These are phyloP conservation scores for Epinephelus coioides DNA, from an alignment of 2,797 vertebrate species.

Conservation along the genomic window DNA sequence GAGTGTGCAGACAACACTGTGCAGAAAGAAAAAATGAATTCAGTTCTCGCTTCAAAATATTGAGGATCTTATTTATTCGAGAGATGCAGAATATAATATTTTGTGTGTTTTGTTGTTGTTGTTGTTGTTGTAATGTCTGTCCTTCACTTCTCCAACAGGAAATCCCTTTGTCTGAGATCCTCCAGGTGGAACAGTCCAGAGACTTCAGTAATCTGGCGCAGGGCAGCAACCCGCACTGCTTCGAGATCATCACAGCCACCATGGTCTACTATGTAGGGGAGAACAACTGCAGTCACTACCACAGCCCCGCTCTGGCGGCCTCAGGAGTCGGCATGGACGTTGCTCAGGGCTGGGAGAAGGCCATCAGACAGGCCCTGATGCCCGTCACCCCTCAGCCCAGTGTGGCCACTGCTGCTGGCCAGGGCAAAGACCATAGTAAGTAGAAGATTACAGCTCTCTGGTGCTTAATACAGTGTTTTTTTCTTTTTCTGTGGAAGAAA, in stretches of 20 bases:
- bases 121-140: slow-evolving; percentile 14
- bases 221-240: slow-evolving; percentile 97
- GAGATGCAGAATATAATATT: background rate
- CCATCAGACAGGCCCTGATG: slow-evolving; percentile 98
- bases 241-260: slow-evolving; percentile 97
- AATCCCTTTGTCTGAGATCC: slow-evolving; percentile 98
- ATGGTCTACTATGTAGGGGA: slow-evolving; percentile 99
- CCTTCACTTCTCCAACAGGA: slow-evolving; percentile 84
- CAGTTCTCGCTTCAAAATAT: background rate
- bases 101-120: background rate
- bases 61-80: background rate
- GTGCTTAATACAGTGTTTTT: background rate
- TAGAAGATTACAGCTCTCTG: slow-evolving; percentile 38
- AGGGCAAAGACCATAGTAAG: slow-evolving; percentile 98
- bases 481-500: background rate
- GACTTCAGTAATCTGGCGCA: slow-evolving; percentile 92
- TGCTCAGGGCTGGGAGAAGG: slow-evolving; percentile 97
- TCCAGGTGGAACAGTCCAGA: slow-evolving; percentile 92
- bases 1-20: background rate
- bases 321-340: slow-evolving; percentile 95
- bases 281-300: slow-evolving; percentile 91
- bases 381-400: slow-evolving; percentile 97
- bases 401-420: slow-evolving; percentile 89
- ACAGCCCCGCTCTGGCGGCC: slow-evolving; percentile 92
- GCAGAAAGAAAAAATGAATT: background rate